A percentile compares a stretch with the other conserved stretches of the same genome.
Evolutionary conservation across 2,797 vertebrate genomes (phyloP).

Genomic region (Lithobates sylvaticus): DNA sequence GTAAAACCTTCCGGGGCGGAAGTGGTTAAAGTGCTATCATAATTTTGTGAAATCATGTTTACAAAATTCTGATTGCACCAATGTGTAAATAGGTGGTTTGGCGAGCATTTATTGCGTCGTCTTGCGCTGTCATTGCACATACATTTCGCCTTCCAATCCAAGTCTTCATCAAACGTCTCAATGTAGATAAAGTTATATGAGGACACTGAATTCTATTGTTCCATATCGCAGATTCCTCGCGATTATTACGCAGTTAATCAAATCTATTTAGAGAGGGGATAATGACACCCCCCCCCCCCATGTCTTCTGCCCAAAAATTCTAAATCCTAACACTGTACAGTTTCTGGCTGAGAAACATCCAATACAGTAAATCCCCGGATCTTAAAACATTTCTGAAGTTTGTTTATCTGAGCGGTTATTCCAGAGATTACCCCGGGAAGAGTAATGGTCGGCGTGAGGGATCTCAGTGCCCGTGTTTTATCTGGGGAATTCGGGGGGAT

Average conservation of each 20-base stretch:
- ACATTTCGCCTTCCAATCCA: no score
- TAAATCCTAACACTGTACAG: conserved; percentile 20
- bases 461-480: conserved; percentile 46
- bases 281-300: not conserved
- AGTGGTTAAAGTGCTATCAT: no score
- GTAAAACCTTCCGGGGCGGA: no score
- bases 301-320: conserved; percentile 24
- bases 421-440: conserved; percentile 52
- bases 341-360: conserved; percentile 48
- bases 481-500: conserved; percentile 39
- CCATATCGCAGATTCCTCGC: not conserved
- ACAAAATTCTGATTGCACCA: no score
- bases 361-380: conserved; percentile 55
- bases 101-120: no score
- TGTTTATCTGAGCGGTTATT: conserved; percentile 56
- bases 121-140: no score
- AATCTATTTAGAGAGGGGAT: not conserved
- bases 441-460: conserved; percentile 52
- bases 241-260: conserved; percentile 50
- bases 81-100: no score
- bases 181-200: conserved; percentile 40
- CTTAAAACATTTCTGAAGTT: conserved; percentile 46
- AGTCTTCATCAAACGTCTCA: not conserved
- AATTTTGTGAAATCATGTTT: no score
- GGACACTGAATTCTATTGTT: conserved; percentile 43